Evolutionary conservation across 2,113 vertebrate genomes (phyloP).

Genomic region (Macrotis lagotis): DNA sequence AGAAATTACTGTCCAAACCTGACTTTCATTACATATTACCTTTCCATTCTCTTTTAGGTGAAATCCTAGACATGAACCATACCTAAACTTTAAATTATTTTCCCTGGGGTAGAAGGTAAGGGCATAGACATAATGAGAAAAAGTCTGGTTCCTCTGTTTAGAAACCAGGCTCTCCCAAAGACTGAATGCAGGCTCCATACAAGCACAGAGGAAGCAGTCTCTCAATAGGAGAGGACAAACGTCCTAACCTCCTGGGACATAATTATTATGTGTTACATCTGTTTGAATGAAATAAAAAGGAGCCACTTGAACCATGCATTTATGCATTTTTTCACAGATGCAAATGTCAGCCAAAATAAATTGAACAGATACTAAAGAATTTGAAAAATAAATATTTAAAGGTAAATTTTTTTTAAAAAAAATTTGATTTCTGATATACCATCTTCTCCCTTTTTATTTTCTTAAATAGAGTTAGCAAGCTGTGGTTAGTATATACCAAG

Average conservation of each 20-base stretch:
- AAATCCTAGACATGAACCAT: not conserved
- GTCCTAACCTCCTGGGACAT: not conserved
- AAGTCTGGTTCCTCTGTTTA: no score
- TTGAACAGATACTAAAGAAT: not conserved
- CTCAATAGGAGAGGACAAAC: no score
- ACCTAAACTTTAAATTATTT: not conserved
- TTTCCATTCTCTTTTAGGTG: not conserved
- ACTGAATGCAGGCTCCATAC: not conserved
- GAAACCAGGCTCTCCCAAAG: not conserved
- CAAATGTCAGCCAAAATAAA: not conserved
- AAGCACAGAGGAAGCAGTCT: not conserved
- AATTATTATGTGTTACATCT: not conserved
- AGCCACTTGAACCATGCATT: not conserved
- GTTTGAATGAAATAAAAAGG: not conserved
- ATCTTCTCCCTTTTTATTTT: not conserved
- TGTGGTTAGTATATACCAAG: not conserved
- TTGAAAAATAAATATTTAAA: not conserved
- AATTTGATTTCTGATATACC: not conserved
- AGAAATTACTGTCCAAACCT: not conserved
- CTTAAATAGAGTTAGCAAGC: not conserved
- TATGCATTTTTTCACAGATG: not conserved
- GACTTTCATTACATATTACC: not conserved
- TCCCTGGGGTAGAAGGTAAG: not conserved
- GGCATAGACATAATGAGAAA: not conserved
- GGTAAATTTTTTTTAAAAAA: not conserved